Evolutionary conservation across 92 coral and sea anemone genomes (phyloP).

Genomic region (Metridium senile): DNA sequence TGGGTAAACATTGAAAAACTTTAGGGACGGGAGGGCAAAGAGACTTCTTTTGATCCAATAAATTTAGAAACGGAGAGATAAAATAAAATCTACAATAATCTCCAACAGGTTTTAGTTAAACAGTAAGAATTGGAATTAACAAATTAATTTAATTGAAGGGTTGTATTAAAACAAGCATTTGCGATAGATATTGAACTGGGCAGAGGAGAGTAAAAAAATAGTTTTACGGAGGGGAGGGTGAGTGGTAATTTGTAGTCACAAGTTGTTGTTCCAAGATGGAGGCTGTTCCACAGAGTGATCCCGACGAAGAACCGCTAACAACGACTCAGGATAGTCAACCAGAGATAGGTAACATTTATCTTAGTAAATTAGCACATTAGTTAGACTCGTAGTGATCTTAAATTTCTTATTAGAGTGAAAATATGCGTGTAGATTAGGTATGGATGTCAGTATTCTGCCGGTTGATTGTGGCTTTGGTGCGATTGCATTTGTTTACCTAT

Average conservation of each 20-base stretch:
- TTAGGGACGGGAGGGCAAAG: conserved; percentile 1
- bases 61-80: not conserved
- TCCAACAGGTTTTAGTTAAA: not conserved
- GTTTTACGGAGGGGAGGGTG: conserved; percentile 9
- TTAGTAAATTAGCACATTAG: not conserved
- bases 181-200: no score
- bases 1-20: not conserved
- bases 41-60: not conserved
- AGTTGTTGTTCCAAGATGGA: conserved; percentile 18
- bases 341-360: conserved; percentile 5
- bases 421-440: no score
- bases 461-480: no score
- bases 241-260: not conserved
- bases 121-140: not conserved
- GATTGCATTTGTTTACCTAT: no score
- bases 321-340: conserved; percentile 3
- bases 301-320: conserved; percentile 20
- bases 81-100: not conserved
- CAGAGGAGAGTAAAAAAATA: no score
- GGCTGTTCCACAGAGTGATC: conserved; percentile 25
- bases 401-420: not conserved
- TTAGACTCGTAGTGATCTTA: not conserved
- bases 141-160: no score
- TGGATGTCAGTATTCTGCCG: no score
- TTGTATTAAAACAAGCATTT: no score